Conservation (phyloP, 2,888 invertebrate genomes). For the Euplagia quadripunctaria region DNA sequence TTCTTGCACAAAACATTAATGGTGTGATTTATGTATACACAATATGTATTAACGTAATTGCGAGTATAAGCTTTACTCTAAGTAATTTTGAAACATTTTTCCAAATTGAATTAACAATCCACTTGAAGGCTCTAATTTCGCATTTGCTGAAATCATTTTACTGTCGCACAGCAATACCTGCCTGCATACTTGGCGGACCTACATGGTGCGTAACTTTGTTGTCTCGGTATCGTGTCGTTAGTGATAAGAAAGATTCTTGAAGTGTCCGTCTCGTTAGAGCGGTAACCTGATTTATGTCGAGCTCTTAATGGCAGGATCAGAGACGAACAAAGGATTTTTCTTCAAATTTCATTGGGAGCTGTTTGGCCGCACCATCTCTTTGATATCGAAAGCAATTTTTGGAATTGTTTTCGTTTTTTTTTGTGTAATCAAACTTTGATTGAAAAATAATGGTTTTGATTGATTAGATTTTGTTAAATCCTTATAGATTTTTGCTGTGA, state of each 20-base stretch:
- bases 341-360: conserved; percentile 37
- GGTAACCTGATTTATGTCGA: conserved; percentile 39
- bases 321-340: conserved; percentile 29
- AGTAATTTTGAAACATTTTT: too few relatives aligned
- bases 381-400: conserved; percentile 31
- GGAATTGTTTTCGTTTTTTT: conserved; percentile 25
- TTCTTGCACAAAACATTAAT: too few relatives aligned
- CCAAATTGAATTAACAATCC: too few relatives aligned
- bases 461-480: conserved; percentile 14
- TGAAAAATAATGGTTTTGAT: conserved; percentile 28
- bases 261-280: conserved; percentile 31
- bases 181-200: background rate
- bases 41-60: too few relatives aligned
- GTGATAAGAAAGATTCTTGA: conserved; percentile 10
- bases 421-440: conserved; percentile 35
- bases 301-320: conserved; percentile 38
- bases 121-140: background rate
- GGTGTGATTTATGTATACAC: too few relatives aligned
- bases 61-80: too few relatives aligned
- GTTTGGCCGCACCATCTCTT: conserved; percentile 31
- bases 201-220: background rate
- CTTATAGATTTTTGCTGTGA: background rate
- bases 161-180: background rate
- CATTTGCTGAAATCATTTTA: background rate
- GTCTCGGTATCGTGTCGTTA: conserved; percentile 17